Conservation (phyloP, 2,113 vertebrate species). For the Callospermophilus lateralis region DNA sequence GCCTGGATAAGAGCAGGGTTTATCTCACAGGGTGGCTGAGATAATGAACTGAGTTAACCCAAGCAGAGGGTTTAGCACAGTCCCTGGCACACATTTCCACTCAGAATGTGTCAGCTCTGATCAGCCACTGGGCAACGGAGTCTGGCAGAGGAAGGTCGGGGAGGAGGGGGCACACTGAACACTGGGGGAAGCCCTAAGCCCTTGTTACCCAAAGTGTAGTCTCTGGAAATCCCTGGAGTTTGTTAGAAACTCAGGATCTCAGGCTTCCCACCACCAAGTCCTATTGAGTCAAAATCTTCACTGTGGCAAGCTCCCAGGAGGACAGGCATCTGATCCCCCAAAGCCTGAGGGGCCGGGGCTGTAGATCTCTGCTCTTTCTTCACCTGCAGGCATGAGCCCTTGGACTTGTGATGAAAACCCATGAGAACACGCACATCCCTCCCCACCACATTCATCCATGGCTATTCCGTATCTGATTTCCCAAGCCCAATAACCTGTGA, state of each 20-base stretch:
- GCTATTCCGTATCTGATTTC: neutral
- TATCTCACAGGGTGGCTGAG: neutral
- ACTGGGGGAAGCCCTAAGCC: neutral
- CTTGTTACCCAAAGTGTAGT: neutral
- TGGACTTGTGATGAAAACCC: neutral
- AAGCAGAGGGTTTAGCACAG: neutral
- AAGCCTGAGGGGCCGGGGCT: neutral
- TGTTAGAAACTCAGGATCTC: neutral
- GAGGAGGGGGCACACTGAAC: neutral
- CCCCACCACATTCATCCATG: neutral
- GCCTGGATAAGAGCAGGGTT: constrained; percentile 1
- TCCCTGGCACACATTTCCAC: neutral
- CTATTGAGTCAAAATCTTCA: neutral
- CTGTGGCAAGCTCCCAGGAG: neutral
- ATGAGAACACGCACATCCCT: neutral
- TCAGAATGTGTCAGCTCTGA: neutral
- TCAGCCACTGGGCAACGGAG: neutral
- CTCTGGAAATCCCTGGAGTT: constrained; percentile 1
- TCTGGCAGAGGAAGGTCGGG: neutral
- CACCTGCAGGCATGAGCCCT: neutral
- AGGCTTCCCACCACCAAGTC: neutral
- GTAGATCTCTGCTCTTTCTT: neutral
- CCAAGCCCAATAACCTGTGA: constrained; percentile 44
- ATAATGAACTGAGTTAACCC: constrained; percentile 6
- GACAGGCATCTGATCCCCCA: neutral